Percentiles rank a stretch among this genome's conserved stretches.
These are phyloP conservation scores for Caenorhabditis inopinata DNA, from an alignment of 1,140 invertebrate genomes.

Conservation along the genomic window DNA sequence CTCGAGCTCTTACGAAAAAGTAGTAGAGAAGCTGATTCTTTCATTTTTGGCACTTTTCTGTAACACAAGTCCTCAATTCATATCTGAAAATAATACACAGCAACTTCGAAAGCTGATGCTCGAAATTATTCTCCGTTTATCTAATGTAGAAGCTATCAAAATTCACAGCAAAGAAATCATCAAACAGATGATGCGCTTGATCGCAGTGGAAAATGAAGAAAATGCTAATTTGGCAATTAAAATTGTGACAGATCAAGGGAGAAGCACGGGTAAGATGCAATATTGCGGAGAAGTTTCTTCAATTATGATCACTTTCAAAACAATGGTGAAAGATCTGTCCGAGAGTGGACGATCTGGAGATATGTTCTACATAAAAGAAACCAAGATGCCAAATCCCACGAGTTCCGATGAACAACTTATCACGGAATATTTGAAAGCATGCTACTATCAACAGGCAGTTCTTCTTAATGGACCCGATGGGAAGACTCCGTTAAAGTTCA, in stretches of 20 bases:
- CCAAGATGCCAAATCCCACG: background rate
- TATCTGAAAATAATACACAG: constrained; percentile 46
- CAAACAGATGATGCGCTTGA: constrained; percentile 21
- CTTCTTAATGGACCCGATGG: background rate
- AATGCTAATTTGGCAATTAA: constrained; percentile 45
- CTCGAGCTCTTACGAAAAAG: background rate
- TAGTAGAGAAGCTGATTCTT: constrained; percentile 37
- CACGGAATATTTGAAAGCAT: background rate
- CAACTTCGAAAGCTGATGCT: constrained; percentile 40
- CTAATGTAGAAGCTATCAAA: constrained; percentile 33
- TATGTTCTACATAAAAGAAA: background rate
- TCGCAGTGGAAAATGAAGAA: constrained; percentile 43
- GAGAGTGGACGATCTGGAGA: background rate
- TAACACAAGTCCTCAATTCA: constrained; percentile 44
- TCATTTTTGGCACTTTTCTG: constrained; percentile 16
- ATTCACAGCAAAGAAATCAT: constrained; percentile 25
- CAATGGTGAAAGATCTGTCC: background rate
- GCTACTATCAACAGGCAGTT: background rate
- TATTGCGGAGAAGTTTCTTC: background rate
- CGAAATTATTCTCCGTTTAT: constrained; percentile 38
- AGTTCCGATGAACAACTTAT: constrained; percentile 1
- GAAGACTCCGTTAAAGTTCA: constrained; percentile 1
- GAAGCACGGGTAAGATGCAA: background rate
- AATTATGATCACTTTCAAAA: background rate
- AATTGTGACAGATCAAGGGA: constrained; percentile 40